Base-by-base conservation (phyloP, 2,113 vertebrate genomes). In the Mesitornis unicolor region DNA sequence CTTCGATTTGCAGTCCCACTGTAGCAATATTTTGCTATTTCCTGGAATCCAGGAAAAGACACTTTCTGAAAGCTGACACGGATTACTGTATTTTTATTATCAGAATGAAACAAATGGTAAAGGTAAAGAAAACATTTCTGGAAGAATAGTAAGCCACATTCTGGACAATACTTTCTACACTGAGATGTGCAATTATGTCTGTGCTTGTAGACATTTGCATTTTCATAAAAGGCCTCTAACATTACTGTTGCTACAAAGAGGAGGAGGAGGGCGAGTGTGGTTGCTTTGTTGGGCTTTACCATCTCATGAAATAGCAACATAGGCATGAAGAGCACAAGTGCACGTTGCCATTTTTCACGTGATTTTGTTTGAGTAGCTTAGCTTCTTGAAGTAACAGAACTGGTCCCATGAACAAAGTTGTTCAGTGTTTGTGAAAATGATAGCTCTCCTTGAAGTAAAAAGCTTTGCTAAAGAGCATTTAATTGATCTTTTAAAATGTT, bases 131-230 rank as follows among this genome's bases (percentile, higher is more conserved):
- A 59, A 40, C 15, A 11, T 31, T 67, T 51, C 43, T 61, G 51
- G 19, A 56, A 57, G 40, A 86, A 45, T 9, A 59, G 7, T 76
- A 48, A 89, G n/a, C 17, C 53, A 26, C n/a, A 5, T 85, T 87
- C 56, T 54, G 40, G 35, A 29, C n/a, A 43, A 16, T 43, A 21
- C 61, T 90, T 87, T 48, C 68, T 16, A 3, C 11, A 4, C 35
- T 18, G 14, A 67, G 38, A 35, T 0, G 0, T 50, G 47, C 35
- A 16, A 0, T 54, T 86, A 9, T 1, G 2, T 50, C 48, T 59
- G 33, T 43, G 3, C n/a, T 69, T 69, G 48, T 45, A 42, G 65
- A 53, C 16, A 28, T 59, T 76, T 64, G 28, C 40, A 11, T 25
- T 86, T 87, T n/a, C 4, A 16, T 17, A 38, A 16, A 75, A 40